Evolutionary conservation across 2,888 invertebrate species (phyloP).

Genomic region (Leptinotarsa peninsularis): DNA sequence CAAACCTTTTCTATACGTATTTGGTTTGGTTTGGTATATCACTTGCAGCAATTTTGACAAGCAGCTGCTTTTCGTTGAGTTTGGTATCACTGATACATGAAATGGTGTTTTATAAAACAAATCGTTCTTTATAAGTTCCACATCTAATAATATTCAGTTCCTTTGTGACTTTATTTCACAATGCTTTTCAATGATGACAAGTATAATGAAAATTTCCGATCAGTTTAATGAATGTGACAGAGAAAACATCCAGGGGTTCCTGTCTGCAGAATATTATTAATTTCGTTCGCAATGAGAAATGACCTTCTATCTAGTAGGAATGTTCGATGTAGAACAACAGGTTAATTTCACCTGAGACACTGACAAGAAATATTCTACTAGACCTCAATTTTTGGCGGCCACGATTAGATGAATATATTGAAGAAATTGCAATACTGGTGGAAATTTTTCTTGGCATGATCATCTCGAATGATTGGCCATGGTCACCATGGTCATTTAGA

Average conservation of each 20-base stretch:
- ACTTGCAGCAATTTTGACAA: no score
- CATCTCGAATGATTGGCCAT: neutral
- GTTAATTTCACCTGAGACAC: neutral
- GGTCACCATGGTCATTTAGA: neutral
- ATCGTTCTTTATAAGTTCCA: neutral
- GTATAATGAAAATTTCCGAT: neutral
- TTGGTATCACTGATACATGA: no score
- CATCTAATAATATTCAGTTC: neutral
- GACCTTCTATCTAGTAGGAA: neutral
- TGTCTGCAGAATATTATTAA: neutral
- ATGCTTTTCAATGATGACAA: neutral
- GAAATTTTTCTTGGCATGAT: neutral
- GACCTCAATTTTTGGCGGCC: neutral
- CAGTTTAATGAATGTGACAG: neutral
- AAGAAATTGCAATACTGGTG: neutral
- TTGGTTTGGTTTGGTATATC: no score
- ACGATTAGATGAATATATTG: neutral
- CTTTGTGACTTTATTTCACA: neutral
- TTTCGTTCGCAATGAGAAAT: neutral
- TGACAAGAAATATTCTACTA: neutral
- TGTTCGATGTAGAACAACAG: conserved; percentile 2
- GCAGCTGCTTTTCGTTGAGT: no score
- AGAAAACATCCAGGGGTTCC: neutral
- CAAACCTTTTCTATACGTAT: no score
- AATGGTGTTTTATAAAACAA: no score